phyloP scores from a whole-genome alignment of 2,888 invertebrate genomes.

The Xestia ashworthii region DNA sequence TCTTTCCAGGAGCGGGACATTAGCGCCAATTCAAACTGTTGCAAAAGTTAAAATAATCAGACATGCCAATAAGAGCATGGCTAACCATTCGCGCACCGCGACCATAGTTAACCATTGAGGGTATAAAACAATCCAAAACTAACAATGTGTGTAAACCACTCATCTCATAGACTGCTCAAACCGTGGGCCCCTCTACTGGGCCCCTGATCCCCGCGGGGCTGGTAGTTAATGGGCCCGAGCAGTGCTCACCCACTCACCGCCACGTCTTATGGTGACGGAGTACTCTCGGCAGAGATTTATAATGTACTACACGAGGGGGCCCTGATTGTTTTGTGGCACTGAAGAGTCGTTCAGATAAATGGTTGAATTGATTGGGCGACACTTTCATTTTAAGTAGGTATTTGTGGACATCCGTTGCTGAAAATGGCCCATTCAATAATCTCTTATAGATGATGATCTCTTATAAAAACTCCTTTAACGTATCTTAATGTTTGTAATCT shows the following conservation, averaged over 20 bases:
- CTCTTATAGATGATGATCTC: too few species aligned
- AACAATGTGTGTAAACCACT: conserved; percentile 40
- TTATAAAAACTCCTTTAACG: not conserved
- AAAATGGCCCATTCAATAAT: not conserved
- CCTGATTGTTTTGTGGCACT: conserved; percentile 17
- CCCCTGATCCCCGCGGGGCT: conserved; percentile 18
- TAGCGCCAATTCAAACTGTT: not conserved
- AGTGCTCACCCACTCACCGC: conserved; percentile 26
- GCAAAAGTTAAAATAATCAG: not conserved
- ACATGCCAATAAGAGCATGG: not conserved
- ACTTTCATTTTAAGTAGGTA: not conserved
- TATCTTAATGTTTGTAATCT: not conserved
- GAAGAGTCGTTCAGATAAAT: not conserved
- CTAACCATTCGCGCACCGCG: not conserved
- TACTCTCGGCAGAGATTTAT: conserved; percentile 34
- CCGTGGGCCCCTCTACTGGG: not conserved
- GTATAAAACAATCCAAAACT: conserved; percentile 16
- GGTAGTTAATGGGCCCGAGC: conserved; percentile 15
- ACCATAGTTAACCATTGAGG: not conserved
- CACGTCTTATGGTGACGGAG: conserved; percentile 9
- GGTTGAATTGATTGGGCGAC: not conserved
- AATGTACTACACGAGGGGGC: conserved; percentile 15
- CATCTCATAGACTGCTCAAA: conserved; percentile 17
- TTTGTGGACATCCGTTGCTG: not conserved
- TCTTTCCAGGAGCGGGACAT: not conserved